Base-by-base conservation (phyloP, 1,140 invertebrate genomes). In the Trachymyrmex cornetzi region DNA sequence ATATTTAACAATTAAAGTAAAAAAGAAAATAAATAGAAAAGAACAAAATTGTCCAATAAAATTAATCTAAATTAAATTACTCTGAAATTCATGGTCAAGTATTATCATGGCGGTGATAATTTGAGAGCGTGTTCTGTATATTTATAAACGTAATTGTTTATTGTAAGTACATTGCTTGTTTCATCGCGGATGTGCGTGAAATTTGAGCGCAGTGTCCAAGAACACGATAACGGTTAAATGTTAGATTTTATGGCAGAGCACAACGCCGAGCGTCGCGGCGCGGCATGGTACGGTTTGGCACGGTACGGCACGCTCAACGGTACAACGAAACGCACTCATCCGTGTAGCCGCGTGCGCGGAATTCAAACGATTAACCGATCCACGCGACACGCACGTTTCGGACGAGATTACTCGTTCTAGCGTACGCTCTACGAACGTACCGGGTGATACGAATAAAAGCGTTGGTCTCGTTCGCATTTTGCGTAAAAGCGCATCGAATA, bases 301-400 rank as follows among this genome's bases (percentile, higher is more conserved):
- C 44, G 16, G 19, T n/a, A 59, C 72, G 34, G 53, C 67, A 80
- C 75, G 27, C 59, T 69, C 38, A 48, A 63, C 55, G 82, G 64
- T 86, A 90, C 89, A 87, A 59, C 72, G 88, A 90, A 89, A 90
- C 89, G 88, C 89, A 87, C 88, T 87, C 80, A 89, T 59, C 80
- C 85, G 77, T 19, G 53, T 50, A 77, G 77, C 71, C 84, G 53
- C 53, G 77, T 61, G 79, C 80, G 59, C 75, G 74, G 75, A 72
- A 59, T 30, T 55, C 57, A 61, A 38, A 64, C 77, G 89, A 88
- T 90, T 86, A 90, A 88, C 88, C 86, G 74, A 89, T 90, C 61
- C 79, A 48, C 14, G 77, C 53, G 77, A 64, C 67, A 85, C 66
- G 71, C 72, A 71, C 50, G 80, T 84, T 75, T 84, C 80, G 80